Evolutionary conservation across 2,113 vertebrate species (phyloP).

Genomic region (Rhea americana): DNA sequence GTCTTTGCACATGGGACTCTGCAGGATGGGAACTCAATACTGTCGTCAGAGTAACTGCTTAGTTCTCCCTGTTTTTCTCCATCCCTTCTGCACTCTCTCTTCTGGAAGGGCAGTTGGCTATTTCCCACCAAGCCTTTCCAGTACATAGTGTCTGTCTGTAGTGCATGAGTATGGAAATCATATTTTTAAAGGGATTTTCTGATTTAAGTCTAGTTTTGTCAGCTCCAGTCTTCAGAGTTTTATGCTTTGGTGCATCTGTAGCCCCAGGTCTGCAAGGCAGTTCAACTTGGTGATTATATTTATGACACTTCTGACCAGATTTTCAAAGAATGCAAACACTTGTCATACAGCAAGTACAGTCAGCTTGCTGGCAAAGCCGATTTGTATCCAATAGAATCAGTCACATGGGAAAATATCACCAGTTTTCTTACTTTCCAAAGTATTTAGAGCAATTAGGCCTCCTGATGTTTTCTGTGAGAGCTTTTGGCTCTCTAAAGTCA

Average conservation of each 20-base stretch:
- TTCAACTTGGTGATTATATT: neutral
- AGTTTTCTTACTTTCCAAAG: neutral
- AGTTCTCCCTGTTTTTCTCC: neutral
- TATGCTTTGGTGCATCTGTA: neutral
- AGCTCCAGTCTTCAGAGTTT: neutral
- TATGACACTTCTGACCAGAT: neutral
- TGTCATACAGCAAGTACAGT: neutral
- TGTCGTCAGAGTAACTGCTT: constrained; percentile 2
- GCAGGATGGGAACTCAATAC: neutral
- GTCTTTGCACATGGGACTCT: neutral
- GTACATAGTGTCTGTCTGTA: neutral
- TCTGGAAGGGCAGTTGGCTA: neutral
- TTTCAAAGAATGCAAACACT: neutral
- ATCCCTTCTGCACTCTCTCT: neutral
- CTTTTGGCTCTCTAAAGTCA: neutral
- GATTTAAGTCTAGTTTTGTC: neutral
- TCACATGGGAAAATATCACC: neutral
- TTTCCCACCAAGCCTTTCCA: neutral
- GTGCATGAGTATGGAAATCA: accelerated
- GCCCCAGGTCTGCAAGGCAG: neutral
- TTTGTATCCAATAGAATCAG: neutral
- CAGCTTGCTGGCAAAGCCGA: neutral
- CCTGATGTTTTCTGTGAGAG: neutral
- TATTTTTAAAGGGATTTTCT: neutral
- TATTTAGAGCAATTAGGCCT: neutral